phyloP scores from a whole-genome alignment of 2,888 invertebrate genomes.

The Ophion costatus region DNA sequence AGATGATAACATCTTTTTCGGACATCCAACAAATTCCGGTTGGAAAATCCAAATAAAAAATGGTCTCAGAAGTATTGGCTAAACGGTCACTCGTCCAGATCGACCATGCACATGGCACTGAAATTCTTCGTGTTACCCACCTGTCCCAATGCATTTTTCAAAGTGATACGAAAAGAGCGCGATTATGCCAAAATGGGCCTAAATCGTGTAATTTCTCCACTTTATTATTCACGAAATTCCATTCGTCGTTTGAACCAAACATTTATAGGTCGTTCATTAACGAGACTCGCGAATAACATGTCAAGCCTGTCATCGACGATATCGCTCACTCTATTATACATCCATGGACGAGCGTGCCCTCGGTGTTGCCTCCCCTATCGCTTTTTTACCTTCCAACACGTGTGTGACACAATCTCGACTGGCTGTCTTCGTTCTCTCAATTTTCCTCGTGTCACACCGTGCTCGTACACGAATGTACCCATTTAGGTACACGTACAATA shows the following conservation, averaged over 20 bases:
- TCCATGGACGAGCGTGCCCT: conserved; percentile 43
- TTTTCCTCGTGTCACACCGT: conserved; percentile 33
- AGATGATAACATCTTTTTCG: too few relatives aligned
- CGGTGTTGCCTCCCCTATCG: conserved; percentile 33
- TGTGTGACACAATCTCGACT: conserved; percentile 28
- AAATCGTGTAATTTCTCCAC: background rate
- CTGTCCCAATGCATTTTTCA: too few relatives aligned
- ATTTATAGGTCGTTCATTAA: conserved; percentile 9
- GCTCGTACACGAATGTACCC: background rate
- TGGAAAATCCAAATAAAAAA: too few relatives aligned
- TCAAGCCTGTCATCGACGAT: background rate
- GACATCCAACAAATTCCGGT: too few relatives aligned
- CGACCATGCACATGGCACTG: too few relatives aligned
- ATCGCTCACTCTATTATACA: conserved; percentile 23
- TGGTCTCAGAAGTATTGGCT: too few relatives aligned
- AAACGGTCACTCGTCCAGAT: too few relatives aligned
- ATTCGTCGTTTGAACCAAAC: background rate
- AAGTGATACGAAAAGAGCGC: too few relatives aligned
- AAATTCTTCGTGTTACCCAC: too few relatives aligned
- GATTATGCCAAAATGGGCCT: background rate
- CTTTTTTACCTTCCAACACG: conserved; percentile 44
- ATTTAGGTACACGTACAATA: background rate
- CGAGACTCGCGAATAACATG: conserved; percentile 15
- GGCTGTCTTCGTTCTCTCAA: conserved; percentile 37
- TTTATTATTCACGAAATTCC: background rate